Evolutionary conservation across 2,888 invertebrate genomes (phyloP), one percentile per base, ranked within the genome.

Genomic region (Drosophila siamana): DNA sequence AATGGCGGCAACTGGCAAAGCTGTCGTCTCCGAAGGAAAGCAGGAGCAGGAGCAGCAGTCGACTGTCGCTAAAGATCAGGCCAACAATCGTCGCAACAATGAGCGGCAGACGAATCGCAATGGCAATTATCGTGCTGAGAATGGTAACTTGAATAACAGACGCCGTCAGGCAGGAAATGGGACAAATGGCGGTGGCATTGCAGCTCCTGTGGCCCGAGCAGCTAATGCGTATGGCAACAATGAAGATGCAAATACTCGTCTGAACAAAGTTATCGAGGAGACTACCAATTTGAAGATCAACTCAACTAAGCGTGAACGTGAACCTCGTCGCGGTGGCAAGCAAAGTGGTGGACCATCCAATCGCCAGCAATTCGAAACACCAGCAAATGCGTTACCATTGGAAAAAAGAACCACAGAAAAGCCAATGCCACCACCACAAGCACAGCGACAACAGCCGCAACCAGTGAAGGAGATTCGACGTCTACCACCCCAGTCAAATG

Each of bases 241-340:
- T 16, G 63, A 43, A 4, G 83, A 79, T 15, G 69, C 85, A 6
- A 69, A 63, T 15, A 72, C 56, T 15, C 82, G 76, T 15, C 38
- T 84, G 28, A 85, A 38, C 36, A 84, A 79, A 66, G 67, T 79
- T 4, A 63, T 70, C 13, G 67, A 69, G 8, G 86, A 85, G 24
- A 76, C 91, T 5, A 80, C 89, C 1, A 91, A 90, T 69, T 56
- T 91, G 22, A 90, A 89, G 76, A 73, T 92, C 24, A 80, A 76
- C 85, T 63, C 83, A 73, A 61, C 54, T 44, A 80, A 75, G 61
- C 72, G 59, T 28, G 86, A 84, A 4, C 60, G 59, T 28, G 86
- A 84, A 4, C 60, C 69, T n/a, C 63, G 59, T 13, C 76, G 88
- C 16, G 74, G 63, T 11, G 59, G 69, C 6, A 69, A 50, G 2